Evolutionary conservation across 53 echinoderm and acorn worm genomes (phyloP).

Genomic region (Holothuria scabra): DNA sequence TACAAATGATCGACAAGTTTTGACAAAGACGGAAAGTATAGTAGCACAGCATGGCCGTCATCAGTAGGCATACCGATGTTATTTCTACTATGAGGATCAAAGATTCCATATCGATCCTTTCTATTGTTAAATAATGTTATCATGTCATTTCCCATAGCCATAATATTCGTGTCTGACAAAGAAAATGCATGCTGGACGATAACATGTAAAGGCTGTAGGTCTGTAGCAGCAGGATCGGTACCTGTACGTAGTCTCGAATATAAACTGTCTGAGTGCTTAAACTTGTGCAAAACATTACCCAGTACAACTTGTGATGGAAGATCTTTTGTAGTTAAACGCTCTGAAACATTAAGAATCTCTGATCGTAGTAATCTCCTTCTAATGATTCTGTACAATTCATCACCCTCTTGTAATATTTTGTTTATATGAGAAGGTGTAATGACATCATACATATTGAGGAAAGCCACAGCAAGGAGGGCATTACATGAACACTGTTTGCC

Average conservation of each 20-base stretch:
- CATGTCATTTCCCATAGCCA: neutral
- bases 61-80: neutral
- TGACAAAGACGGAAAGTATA: neutral
- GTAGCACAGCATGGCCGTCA: neutral
- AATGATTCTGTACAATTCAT: neutral
- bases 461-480: neutral
- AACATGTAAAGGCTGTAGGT: neutral
- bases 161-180: neutral
- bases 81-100: neutral
- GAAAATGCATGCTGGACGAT: neutral
- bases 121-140: neutral
- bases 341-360: neutral
- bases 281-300: neutral
- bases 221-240: neutral
- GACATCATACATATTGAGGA: neutral
- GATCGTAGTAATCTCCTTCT: neutral
- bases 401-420: conserved; percentile 1
- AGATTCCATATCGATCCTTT: neutral
- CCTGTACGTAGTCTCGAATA: neutral
- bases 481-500: conserved; percentile 14
- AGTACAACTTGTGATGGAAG: neutral
- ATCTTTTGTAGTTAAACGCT: neutral
- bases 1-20: neutral
- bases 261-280: neutral
- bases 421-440: neutral